Percentiles rank a stretch among this genome's conserved stretches.
These are phyloP conservation scores for Rana temporaria DNA, from an alignment of 2,113 vertebrate genomes.

Conservation along the genomic window DNA sequence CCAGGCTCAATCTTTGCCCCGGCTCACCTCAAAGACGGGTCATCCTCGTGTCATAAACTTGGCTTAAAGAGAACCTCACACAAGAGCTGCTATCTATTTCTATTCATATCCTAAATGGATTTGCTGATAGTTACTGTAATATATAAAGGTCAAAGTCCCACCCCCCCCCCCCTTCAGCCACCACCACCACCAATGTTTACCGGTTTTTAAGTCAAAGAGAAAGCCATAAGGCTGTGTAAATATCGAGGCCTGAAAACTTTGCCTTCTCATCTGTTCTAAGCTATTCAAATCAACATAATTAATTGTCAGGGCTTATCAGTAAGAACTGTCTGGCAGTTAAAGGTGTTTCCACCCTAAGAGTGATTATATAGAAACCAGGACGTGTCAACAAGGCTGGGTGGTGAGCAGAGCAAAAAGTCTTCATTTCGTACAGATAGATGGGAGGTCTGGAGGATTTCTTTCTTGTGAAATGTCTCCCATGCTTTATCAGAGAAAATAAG, in stretches of 20 bases:
- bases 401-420: conserved; percentile 63
- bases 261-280: conserved; percentile 70
- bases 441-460: too few species aligned
- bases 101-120: conserved; percentile 53
- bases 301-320: conserved; percentile 70
- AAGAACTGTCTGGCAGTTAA: conserved; percentile 70
- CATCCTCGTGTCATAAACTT: background rate
- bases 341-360: conserved; percentile 74
- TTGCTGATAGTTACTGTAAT: conserved; percentile 53
- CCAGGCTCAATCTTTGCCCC: background rate
- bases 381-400: conserved; percentile 61
- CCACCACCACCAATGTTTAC: conserved; percentile 62
- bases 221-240: conserved; percentile 69
- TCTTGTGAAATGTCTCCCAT: too few species aligned
- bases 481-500: too few species aligned
- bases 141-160: conserved; percentile 51
- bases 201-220: conserved; percentile 60
- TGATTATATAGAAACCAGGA: conserved; percentile 71
- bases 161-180: background rate
- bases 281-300: conserved; percentile 70
- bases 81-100: conserved; percentile 48
- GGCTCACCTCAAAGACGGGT: conserved; percentile 5
- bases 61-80: conserved; percentile 37
- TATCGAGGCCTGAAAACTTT: conserved; percentile 65
- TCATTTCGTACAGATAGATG: too few species aligned